Base-by-base conservation (phyloP, 2,113 vertebrate genomes). In the Cygnus buccinator region DNA sequence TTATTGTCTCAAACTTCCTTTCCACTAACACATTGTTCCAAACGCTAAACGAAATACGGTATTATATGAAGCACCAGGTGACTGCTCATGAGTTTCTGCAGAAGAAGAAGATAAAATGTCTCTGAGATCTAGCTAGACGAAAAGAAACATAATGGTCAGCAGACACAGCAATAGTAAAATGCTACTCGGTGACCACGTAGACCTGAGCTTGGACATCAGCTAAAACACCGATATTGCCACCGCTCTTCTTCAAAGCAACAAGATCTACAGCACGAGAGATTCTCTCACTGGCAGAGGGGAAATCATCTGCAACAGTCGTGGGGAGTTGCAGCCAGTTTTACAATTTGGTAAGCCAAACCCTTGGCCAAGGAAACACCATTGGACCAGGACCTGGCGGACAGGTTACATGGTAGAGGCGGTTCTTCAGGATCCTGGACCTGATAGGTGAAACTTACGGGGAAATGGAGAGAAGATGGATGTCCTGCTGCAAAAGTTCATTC, bases 221-320 rank as follows among this genome's bases (percentile, higher is more conserved):
- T 58, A 44, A 12, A 66, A 33, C 21, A n/a, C 2, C 52, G 20
- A 35, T 43, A 62, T 16, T 88, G 2, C 5, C 26, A 19, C 37
- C 11, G 9, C 17, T 65, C 26, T 29, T 41, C 62, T 41, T 65
- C 26, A 65, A 39, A 17, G 37, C 39, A 39, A 25, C 17, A 79
- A 41, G 35, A 39, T 31, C 21, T 63, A 11, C 0, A 2, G 31
- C 4, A 37, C 1, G 1, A 58, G 6, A 23, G 28, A 52, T 70
- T 33, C 1, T 70, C 4, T 28, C 68, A 35, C 11, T 39, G 14
- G 7, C 15, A 43, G 21, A 8, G 16, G 2, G 8, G 43, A 44
- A 66, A 82, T 5, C 18, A 70, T 18, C 46, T 74, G 16, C 25
- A 37, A 41, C 85, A 50, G 1, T 44, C 28, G 6, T 2, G 13